Evolutionary conservation across 2,797 vertebrate genomes (phyloP), one percentile per base, ranked within the genome.

Genomic region (Paramormyrops hopkinsi): DNA sequence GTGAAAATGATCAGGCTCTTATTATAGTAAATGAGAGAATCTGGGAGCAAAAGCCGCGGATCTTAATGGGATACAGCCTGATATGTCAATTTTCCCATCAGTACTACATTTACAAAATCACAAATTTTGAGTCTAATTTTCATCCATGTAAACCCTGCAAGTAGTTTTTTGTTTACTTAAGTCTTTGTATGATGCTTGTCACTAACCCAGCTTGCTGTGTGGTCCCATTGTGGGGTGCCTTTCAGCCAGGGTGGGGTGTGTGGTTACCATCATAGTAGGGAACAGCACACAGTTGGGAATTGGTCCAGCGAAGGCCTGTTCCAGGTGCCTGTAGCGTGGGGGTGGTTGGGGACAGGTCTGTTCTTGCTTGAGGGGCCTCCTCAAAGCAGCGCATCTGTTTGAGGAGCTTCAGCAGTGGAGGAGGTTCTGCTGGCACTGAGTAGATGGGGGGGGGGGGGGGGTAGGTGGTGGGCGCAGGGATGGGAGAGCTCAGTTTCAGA

Each of bases 371-470:
- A 93, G 94, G 94, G 95, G 94, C 94, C 92, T 84, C 93, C 92
- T 92, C 91, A 87, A 90, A 94, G 93, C 95, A 95, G 95, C 94
- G 94, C 94, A 88, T 93, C 94, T 94, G 95, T 95, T 95, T 96
- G 94, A 94, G 93, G 93, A 79, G 89, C 91, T 94, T 93, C 92
- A 92, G 92, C 93, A 94, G 94, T 89, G 89, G 83, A 91, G 88
- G 88, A 90, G 84, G 89, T 89, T 89, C 73, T 84, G 73, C 37
- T 53, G 48, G 88, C 73, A 92, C 88, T 54, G 84, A 84, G 88
- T 89, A 56, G 17, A 44, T n/a, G 29, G 12, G 29, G 12, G 56
- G 73, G 9, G 79, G 79, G n/a, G 41, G n/a, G 79, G 44, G 44
- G 14, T 5, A 29, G 82, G 22, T 29, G 6, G n/a, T 50, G 19